Conservation (phyloP, 2,888 invertebrate species). For the Embidobia sp. region DNA sequence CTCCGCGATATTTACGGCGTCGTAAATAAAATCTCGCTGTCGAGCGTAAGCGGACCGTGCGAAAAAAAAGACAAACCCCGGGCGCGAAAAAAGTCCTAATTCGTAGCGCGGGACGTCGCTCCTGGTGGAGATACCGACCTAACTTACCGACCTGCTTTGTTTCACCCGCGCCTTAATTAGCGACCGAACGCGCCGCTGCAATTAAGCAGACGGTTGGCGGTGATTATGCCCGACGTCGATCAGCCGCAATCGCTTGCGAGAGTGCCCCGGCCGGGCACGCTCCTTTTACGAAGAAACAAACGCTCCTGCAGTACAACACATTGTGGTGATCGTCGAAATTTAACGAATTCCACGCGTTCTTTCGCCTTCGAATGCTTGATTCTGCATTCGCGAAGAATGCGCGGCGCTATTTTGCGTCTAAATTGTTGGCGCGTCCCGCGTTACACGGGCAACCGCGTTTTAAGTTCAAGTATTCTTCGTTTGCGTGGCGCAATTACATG, state of each 20-base stretch:
- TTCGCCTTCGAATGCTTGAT: slow-evolving; percentile 36
- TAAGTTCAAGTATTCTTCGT: slow-evolving; percentile 39
- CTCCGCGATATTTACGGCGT: slow-evolving; percentile 70
- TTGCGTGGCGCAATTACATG: slow-evolving; percentile 9
- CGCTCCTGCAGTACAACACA: slow-evolving; percentile 12
- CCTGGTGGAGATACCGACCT: no score
- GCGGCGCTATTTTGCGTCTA: slow-evolving; percentile 29
- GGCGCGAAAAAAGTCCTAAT: no score
- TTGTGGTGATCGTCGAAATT: slow-evolving; percentile 38
- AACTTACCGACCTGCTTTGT: no score
- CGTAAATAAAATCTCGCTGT: slow-evolving; percentile 72
- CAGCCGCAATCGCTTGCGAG: slow-evolving; percentile 6
- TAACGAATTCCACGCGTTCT: slow-evolving; percentile 46
- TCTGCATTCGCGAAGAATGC: slow-evolving; percentile 42
- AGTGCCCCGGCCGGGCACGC: background rate
- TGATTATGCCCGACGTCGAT: slow-evolving; percentile 35
- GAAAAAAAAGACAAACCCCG: slow-evolving; percentile 15
- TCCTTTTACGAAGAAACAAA: slow-evolving; percentile 1
- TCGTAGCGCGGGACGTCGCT: no score
- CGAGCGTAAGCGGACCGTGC: slow-evolving; percentile 30
- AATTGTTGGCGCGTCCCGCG: slow-evolving; percentile 44
- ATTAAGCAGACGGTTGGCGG: no score
- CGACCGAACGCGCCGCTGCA: no score
- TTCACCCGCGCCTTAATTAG: no score
- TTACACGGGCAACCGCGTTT: slow-evolving; percentile 23